These are phyloP conservation scores for Agonopterix alstromeriana DNA, from an alignment of 2,888 invertebrate genomes.

Conservation along the genomic window DNA sequence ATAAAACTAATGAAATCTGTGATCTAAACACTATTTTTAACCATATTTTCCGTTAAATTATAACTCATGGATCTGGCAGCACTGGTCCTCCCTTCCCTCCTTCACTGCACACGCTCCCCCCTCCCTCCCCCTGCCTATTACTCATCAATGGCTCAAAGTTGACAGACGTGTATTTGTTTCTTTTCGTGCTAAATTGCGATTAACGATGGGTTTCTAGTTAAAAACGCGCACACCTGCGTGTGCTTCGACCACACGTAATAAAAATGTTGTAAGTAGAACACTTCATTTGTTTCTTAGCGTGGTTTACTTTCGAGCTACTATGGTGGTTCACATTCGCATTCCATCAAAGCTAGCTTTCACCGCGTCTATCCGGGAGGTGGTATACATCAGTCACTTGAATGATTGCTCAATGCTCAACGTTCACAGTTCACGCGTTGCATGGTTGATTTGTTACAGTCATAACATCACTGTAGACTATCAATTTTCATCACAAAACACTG, in stretches of 20 bases:
- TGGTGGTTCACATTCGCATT: constrained; percentile 6
- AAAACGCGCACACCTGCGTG: constrained; percentile 83
- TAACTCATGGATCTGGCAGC: no score
- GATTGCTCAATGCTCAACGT: no score
- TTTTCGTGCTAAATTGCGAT: constrained; percentile 69
- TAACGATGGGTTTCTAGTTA: constrained; percentile 86
- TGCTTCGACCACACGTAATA: constrained; percentile 78
- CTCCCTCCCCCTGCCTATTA: constrained; percentile 34
- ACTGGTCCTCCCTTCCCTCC: no score
- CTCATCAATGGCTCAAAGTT: constrained; percentile 63
- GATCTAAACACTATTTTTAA: no score
- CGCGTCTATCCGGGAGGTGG: not conserved
- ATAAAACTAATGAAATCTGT: no score
- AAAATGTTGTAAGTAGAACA: constrained; percentile 81
- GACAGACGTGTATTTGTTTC: constrained; percentile 64
- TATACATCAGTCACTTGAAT: no score
- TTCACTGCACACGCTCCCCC: no score
- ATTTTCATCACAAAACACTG: no score
- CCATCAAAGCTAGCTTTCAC: constrained; percentile 2
- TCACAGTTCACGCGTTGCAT: no score
- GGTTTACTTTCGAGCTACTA: not conserved
- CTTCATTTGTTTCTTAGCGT: constrained; percentile 1
- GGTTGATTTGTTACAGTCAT: no score
- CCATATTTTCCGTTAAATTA: no score
- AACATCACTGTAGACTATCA: no score